Base-by-base conservation (phyloP, 2,888 invertebrate species). In the Pediacus dermestoides region DNA sequence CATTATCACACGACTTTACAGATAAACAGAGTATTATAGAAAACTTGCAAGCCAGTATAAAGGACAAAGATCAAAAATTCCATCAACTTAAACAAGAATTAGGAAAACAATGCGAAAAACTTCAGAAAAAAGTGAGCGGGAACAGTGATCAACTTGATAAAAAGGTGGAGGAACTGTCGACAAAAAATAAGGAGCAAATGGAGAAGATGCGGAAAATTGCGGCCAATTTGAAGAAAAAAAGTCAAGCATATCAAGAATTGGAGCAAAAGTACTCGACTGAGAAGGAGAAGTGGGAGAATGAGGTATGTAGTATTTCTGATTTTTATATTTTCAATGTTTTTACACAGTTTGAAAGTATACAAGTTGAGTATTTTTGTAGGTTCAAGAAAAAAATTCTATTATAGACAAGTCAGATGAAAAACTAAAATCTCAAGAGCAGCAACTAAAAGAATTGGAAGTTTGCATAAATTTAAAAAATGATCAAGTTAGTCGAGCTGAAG, bases 141-240 rank as follows among this genome's bases (percentile, higher is more conserved):
- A 68, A 65, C 46, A 50, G 55, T 6, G 63, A 51, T 12, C 55
- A 60, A 3, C 34, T 69, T 1, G 63, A 69, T 13, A 63, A 67
- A 3, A 68, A 64, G 45, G 39, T 74, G n/a, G 46, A 53, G 42
- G 73, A 71, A 49, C 63, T 80, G 1, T 81, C 82, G 55, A 69
- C 60, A 4, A 84, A 82, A 58, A 78, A 80, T 48, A 82, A 80
- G 54, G 80, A 82, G 33, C 77, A 85, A 44, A 64, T 83, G 35
- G 86, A 87, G 38, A 88, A 86, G 65, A 74, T 87, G 58, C 88
- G 87, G 58, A 87, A 87, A 57, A 78, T 84, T 55, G 88, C 85
- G 0, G 75, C 82, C 0, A 84, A 78, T 57, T 71, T 88, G 6
- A 88, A 87, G 63, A 87, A 85, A 60, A 87, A 85, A 58, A 73